Evolutionary conservation across 1,140 invertebrate genomes (phyloP).

Genomic region (Sycophila sp.): DNA sequence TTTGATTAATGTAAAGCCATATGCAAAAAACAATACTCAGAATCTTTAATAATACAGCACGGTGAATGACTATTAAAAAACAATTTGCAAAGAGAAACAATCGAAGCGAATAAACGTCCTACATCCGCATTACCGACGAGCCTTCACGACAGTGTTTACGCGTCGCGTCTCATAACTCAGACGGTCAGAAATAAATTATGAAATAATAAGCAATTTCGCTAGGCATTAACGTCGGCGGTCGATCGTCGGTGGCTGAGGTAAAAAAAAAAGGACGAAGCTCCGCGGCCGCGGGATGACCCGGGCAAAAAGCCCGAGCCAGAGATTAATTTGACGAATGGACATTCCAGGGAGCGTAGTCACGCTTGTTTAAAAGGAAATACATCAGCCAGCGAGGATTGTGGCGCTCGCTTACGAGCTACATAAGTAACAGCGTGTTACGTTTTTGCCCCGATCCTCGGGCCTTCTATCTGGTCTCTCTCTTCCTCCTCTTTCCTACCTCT

Average conservation of each 20-base stretch:
- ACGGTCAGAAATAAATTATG: neutral
- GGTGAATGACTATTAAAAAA: no score
- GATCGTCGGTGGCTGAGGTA: neutral
- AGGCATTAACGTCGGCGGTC: neutral
- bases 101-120: no score
- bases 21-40: no score
- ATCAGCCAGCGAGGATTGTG: conserved; percentile 19
- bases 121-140: no score
- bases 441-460: conserved; percentile 42
- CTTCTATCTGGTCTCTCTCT: no score
- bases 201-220: conserved; percentile 14
- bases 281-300: neutral
- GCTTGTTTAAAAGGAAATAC: conserved; percentile 37
- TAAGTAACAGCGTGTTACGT: conserved; percentile 42
- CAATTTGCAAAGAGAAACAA: no score
- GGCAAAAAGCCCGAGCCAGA: neutral
- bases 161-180: neutral
- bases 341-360: conserved; percentile 23
- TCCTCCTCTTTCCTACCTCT: neutral
- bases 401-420: conserved; percentile 28
- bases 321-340: conserved; percentile 36
- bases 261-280: neutral
- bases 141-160: neutral
- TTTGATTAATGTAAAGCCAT: neutral
- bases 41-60: no score